Evolutionary conservation across 2,113 vertebrate genomes (phyloP), one percentile per base, ranked within the genome.

Genomic region (Proteles cristata): DNA sequence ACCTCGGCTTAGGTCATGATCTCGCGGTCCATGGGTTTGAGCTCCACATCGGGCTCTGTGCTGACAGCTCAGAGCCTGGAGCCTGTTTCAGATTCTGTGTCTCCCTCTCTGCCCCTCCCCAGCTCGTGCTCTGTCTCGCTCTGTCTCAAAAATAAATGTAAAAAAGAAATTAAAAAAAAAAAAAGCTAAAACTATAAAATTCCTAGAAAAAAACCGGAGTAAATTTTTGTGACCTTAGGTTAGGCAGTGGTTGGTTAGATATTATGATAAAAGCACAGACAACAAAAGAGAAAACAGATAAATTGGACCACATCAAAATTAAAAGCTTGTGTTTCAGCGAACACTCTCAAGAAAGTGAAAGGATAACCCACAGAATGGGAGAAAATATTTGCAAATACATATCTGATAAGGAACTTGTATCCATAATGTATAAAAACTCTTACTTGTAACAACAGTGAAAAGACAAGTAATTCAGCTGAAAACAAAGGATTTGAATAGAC

Each of bases 401-500:
- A 35, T 84, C 80, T 92, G 69, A 39, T 90, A 31, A 84, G 68
- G 68, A 23, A 63, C 43, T 85, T 85, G 12, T 69, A 81, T 58
- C 76, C n/a, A 68, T 19, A 81, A 43, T 50, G 39, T 71, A 35
- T 16, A 55, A 55, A 39, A 87, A 35, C 21, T 71, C 33, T 26
- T 87, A 10, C 50, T 55, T 55, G 11, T 35, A 87, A 71, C 8
- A 74, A 19, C 39, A 85, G 19, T 76, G 65, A 85, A 28, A 88
- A 93, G 71, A 16, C 48, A 81, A 68, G 8, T 48, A 68, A 48
- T 65, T 96, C 31, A 74, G 4, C 48, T 66, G 68, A 50, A 85
- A 94, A 81, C 73, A 86, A 73, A 90, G 39, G 25, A 58, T 84
- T 93, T 88, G 39, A 88, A 69, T 68, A 80, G 63, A 81, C 31